A percentile compares a stretch with the other conserved stretches of the same genome.
These are phyloP conservation scores for Drosophila paucipuncta DNA, from an alignment of 2,888 invertebrate genomes.

Conservation along the genomic window DNA sequence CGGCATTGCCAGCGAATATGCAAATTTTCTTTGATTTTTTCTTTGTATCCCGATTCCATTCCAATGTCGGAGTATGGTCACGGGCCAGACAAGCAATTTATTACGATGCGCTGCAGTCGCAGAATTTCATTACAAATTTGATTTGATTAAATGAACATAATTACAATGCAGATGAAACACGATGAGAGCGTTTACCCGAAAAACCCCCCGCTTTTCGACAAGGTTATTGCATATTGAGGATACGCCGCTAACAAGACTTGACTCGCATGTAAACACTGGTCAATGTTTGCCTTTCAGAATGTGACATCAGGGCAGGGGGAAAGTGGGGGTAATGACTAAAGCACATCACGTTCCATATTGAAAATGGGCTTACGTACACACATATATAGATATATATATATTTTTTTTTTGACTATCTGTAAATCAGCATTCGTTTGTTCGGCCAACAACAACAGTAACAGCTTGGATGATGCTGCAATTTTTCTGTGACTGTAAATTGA, in stretches of 20 bases:
- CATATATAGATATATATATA: background rate
- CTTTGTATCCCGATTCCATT: constrained; percentile 1
- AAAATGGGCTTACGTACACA: constrained; percentile 42
- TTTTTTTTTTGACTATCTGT: constrained; percentile 31
- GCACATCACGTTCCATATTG: constrained; percentile 74
- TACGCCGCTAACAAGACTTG: constrained; percentile 1
- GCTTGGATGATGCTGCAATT: constrained; percentile 44
- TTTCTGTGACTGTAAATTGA: constrained; percentile 48
- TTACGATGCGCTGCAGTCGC: constrained; percentile 49
- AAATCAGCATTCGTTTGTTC: constrained; percentile 50
- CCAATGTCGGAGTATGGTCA: background rate
- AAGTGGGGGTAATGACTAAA: constrained; percentile 40
- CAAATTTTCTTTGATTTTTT: constrained; percentile 56
- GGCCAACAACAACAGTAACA: constrained; percentile 25
- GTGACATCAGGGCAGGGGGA: background rate
- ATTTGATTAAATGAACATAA: constrained; percentile 76
- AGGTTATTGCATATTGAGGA: background rate
- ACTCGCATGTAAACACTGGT: constrained; percentile 17
- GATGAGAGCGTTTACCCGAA: constrained; percentile 19
- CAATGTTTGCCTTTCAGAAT: constrained; percentile 39
- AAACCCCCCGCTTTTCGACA: background rate
- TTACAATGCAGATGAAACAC: constrained; percentile 74
- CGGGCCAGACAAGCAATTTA: constrained; percentile 52
- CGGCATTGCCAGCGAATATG: constrained; percentile 62
- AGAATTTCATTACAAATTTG: constrained; percentile 67